These are phyloP conservation scores for Lethenteron camtschaticum DNA, from an alignment of 2,113 vertebrate species.

Conservation along the genomic window DNA sequence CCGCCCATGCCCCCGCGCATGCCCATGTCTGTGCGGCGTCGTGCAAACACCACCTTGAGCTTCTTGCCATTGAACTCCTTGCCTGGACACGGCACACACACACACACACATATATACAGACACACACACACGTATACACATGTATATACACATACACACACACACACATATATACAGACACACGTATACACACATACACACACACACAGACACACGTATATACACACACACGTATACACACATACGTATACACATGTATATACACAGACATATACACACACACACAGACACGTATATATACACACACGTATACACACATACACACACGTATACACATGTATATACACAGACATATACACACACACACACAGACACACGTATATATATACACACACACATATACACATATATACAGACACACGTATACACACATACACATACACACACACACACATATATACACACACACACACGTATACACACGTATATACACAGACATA, in stretches of 20 bases:
- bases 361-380: neutral
- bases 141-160: neutral
- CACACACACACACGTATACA: no score
- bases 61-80: constrained; percentile 3
- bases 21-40: neutral
- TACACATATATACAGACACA: neutral
- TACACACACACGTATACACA: neutral
- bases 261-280: no score
- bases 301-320: neutral
- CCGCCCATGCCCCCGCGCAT: neutral
- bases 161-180: neutral
- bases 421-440: no score
- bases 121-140: neutral
- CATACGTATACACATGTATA: neutral
- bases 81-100: neutral
- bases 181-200: neutral
- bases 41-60: neutral
- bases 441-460: no score
- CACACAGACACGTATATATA: no score
- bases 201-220: neutral
- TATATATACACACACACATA: neutral
- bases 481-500: no score
- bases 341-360: neutral
- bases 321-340: neutral
- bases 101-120: neutral